Evolutionary conservation across 2,113 vertebrate genomes (phyloP).

Genomic region (Microtus ochrogaster): DNA sequence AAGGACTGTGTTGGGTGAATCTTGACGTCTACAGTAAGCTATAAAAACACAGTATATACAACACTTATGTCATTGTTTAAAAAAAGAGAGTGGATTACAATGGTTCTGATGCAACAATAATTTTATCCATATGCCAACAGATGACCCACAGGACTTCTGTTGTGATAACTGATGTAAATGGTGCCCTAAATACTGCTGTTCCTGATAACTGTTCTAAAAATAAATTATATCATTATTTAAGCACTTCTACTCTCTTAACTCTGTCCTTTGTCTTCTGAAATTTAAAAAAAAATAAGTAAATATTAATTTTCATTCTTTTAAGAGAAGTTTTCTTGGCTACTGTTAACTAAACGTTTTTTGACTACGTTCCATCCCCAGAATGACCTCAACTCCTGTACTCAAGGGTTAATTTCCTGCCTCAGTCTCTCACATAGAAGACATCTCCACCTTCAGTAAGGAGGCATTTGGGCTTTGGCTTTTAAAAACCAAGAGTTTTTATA

Average conservation of each 20-base stretch:
- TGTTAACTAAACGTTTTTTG: not conserved
- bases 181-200: not conserved
- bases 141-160: not conserved
- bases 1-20: not conserved
- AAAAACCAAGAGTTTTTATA: not conserved
- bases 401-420: not conserved
- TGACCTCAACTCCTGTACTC: not conserved
- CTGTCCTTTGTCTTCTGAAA: not conserved
- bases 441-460: not conserved
- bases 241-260: not conserved
- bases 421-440: not conserved
- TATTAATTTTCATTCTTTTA: slow-evolving; percentile 4
- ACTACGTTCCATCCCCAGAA: not conserved
- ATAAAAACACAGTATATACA: not conserved
- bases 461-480: not conserved
- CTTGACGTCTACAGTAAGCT: not conserved
- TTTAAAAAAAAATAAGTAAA: not conserved
- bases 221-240: slow-evolving; percentile 6
- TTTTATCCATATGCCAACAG: not conserved
- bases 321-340: not conserved
- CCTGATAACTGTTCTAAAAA: not conserved
- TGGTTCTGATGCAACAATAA: not conserved
- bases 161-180: not conserved
- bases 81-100: not conserved
- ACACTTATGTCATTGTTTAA: not conserved